Conservation (phyloP, 2,797 vertebrate species). For the Falco berigora region DNA sequence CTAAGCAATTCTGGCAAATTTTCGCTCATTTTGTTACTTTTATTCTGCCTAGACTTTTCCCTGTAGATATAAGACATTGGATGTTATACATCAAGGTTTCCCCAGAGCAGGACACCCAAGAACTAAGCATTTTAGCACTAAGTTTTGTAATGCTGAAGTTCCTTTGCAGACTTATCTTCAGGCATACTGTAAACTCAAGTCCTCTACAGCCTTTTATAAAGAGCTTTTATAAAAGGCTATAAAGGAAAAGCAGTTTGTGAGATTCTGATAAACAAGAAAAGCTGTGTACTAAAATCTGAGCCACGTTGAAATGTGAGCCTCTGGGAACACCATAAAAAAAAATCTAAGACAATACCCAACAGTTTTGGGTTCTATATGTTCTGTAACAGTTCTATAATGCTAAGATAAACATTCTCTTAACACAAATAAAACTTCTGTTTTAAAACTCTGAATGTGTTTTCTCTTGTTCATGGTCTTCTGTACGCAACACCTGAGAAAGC, state of each 20-base stretch:
- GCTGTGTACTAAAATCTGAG: neutral
- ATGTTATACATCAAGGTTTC: neutral
- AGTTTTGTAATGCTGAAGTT: neutral
- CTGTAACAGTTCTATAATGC: neutral
- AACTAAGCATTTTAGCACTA: neutral
- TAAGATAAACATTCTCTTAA: neutral
- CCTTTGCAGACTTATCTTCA: slow-evolving; percentile 23
- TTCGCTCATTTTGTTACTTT: neutral
- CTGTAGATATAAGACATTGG: neutral
- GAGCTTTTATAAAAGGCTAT: neutral
- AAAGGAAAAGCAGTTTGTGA: neutral
- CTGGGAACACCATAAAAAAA: neutral
- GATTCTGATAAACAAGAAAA: slow-evolving; percentile 16
- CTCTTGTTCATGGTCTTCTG: neutral
- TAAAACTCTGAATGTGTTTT: neutral
- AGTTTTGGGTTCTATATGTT: too few relatives aligned
- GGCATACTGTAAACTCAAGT: neutral
- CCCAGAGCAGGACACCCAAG: neutral
- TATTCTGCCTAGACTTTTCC: neutral
- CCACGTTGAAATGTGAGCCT: neutral
- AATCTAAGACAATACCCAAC: neutral
- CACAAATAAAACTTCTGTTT: neutral
- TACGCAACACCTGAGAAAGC: neutral
- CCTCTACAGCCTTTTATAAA: neutral
- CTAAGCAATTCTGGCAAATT: neutral